Conservation (phyloP, 2,113 vertebrate genomes). For the Oreotrochilus melanogaster region DNA sequence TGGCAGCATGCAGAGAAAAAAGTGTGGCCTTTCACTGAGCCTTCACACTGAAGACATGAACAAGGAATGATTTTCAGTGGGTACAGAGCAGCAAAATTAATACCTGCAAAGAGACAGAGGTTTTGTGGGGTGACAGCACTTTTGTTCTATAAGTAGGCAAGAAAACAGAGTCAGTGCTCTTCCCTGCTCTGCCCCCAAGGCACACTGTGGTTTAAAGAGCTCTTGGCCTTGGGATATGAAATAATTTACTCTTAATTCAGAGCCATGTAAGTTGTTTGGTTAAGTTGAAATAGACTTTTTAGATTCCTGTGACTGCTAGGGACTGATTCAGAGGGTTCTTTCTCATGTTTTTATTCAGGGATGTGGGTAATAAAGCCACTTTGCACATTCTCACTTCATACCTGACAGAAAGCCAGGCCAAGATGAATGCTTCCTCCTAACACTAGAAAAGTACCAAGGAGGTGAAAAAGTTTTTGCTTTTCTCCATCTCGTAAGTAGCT, state of each 20-base stretch:
- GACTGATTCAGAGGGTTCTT: not conserved
- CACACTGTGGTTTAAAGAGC: not conserved
- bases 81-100: not conserved
- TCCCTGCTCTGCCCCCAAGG: not conserved
- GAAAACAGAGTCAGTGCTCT: not conserved
- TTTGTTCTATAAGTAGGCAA: not conserved
- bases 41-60: not conserved
- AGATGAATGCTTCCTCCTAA: not conserved
- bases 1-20: not conserved
- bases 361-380: not conserved
- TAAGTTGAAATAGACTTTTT: not conserved
- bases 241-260: conserved; percentile 20
- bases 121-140: not conserved
- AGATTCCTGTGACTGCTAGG: not conserved
- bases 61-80: not conserved
- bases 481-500: not conserved
- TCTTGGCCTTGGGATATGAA: not conserved
- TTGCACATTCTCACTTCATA: not conserved
- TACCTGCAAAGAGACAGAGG: not conserved
- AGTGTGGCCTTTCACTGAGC: not conserved
- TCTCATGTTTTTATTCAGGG: conserved; percentile 1
- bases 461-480: conserved; percentile 10
- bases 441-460: not conserved
- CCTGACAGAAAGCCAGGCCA: not conserved
- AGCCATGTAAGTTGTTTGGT: not conserved